These are phyloP conservation scores for Cichladusa arquata DNA, from an alignment of 2,113 vertebrate species.

Conservation along the genomic window DNA sequence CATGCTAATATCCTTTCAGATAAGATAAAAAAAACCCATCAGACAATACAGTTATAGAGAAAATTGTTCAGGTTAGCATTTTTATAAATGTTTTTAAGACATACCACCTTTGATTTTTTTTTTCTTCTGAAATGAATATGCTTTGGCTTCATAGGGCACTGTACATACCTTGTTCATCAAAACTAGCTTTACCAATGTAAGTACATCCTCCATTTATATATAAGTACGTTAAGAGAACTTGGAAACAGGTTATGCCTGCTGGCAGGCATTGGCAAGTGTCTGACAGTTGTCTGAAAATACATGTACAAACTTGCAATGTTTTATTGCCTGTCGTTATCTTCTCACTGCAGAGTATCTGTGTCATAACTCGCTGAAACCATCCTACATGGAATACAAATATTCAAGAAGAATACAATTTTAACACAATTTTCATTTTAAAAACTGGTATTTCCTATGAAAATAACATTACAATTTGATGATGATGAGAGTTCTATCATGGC, in stretches of 20 bases:
- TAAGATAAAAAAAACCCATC: not conserved
- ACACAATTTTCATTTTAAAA: not conserved
- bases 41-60: not conserved
- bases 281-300: not conserved
- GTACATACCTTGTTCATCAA: not conserved
- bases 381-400: not conserved
- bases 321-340: not conserved
- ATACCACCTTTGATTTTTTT: not conserved
- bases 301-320: not conserved
- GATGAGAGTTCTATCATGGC: too few relatives aligned
- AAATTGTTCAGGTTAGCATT: not conserved
- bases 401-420: not conserved
- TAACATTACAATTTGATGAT: too few relatives aligned
- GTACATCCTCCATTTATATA: not conserved
- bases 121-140: rapidly evolving
- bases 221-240: not conserved
- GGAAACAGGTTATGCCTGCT: not conserved
- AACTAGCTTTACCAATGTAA: not conserved
- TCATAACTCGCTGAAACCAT: not conserved
- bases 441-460: not conserved
- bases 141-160: not conserved
- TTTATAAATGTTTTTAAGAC: not conserved
- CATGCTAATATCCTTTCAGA: not conserved
- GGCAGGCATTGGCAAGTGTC: not conserved
- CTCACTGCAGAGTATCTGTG: not conserved